Evolutionary conservation across 2,888 invertebrate species (phyloP).

Genomic region (Hirtodrosophila alboralis): DNA sequence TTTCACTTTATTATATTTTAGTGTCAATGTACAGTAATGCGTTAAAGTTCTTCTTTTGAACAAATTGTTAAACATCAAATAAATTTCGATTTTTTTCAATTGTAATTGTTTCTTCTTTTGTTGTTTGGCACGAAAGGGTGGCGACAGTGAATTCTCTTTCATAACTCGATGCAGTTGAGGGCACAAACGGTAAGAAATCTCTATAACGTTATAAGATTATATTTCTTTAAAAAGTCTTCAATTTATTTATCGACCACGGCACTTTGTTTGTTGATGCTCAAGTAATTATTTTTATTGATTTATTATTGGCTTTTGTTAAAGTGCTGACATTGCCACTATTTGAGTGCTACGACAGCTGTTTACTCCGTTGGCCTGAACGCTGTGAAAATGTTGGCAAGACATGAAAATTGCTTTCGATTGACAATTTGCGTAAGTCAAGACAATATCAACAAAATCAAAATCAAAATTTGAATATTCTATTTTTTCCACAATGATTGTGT

Average conservation of each 20-base stretch:
- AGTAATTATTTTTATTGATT: conserved; percentile 5
- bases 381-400: conserved; percentile 63
- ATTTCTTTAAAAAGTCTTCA: conserved; percentile 2
- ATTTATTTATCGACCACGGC: conserved; percentile 3
- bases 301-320: conserved; percentile 36
- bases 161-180: conserved; percentile 80
- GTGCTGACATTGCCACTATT: conserved; percentile 55
- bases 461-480: conserved; percentile 28
- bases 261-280: not conserved
- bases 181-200: conserved; percentile 31
- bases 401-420: conserved; percentile 61
- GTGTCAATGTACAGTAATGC: conserved; percentile 64
- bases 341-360: conserved; percentile 48
- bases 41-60: conserved; percentile 81
- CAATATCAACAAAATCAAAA: conserved; percentile 16
- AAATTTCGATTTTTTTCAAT: conserved; percentile 79
- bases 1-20: conserved; percentile 39
- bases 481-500: conserved; percentile 22
- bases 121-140: conserved; percentile 51
- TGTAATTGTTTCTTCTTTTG: conserved; percentile 66
- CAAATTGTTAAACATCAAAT: conserved; percentile 82
- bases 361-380: conserved; percentile 44
- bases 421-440: conserved; percentile 48
- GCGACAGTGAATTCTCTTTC: conserved; percentile 73
- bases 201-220: not conserved